Evolutionary conservation across 2,113 vertebrate species (phyloP).

Genomic region (Fulica atra): DNA sequence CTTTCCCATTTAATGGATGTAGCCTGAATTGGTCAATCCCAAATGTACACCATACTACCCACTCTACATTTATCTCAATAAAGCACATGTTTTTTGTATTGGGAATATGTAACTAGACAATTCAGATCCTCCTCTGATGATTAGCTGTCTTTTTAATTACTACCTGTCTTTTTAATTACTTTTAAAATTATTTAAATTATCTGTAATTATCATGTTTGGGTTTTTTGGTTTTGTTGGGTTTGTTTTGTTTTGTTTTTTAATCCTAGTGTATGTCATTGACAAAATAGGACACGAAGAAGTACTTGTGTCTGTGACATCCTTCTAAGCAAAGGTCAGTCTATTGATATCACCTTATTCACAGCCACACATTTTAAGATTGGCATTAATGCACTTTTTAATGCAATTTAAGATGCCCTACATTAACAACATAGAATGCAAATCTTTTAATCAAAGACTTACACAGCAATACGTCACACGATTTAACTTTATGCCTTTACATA

Average conservation of each 20-base stretch:
- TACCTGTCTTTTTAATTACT: too few species aligned
- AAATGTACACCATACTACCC: neutral
- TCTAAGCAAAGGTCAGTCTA: neutral
- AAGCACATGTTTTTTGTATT: neutral
- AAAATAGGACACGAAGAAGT: neutral
- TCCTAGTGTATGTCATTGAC: neutral
- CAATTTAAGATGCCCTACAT: neutral
- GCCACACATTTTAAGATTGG: neutral
- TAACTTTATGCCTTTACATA: neutral
- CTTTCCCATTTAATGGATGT: neutral
- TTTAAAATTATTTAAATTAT: neutral
- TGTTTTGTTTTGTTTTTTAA: neutral
- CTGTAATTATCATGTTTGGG: neutral
- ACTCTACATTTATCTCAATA: neutral
- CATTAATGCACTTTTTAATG: neutral
- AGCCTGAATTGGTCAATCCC: neutral
- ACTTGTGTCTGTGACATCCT: neutral
- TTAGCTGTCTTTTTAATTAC: neutral
- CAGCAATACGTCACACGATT: neutral
- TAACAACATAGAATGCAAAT: neutral
- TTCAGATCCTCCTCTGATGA: neutral
- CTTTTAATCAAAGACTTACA: neutral
- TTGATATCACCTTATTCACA: neutral
- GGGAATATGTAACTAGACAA: neutral
- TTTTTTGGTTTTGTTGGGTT: too few species aligned